Evolutionary conservation across 2,797 vertebrate genomes (phyloP), one percentile per base, ranked within the genome.

Genomic region (Ctenopoma kingsleyae): DNA sequence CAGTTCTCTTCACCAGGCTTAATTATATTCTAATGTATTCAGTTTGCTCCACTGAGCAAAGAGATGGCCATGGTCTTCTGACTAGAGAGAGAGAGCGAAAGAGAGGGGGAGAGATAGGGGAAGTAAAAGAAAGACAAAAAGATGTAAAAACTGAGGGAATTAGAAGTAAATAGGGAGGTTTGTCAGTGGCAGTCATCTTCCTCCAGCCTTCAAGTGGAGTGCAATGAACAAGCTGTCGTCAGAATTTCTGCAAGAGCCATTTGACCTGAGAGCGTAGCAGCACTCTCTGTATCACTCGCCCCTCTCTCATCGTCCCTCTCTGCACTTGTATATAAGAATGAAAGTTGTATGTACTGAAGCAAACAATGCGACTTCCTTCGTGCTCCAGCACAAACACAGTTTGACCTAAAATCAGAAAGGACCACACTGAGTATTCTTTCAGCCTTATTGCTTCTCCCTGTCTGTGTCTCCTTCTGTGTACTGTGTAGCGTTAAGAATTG

Each of bases 21-120:
- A 93, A 94, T 93, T 91, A 86, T 88, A 92, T 92, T 92, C 87
- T 90, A 92, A 94, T 93, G 82, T 92, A 93, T 93, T 89, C 92
- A 61, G 81, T 84, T 89, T 81, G 84, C 88, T 90, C 83, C 82
- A 88, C 53, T 86, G 85, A 89, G 84, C 91, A 91, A 74, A 74
- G 83, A 85, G 87, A 90, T 85, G 79, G 76, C 85, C 67, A 54
- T 80, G 74, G 77, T 78, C 74, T 78, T 82, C 71, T 12, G 61
- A 86, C 69, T 83, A 62, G 35, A 75, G 57, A 60, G 55, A 19
- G 38, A 7, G 11, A 35, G 56, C 27, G 59, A 22, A 48, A 11
- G 35, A 27, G 43, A n/a, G 32, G 22, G 16, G 52, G 8, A 20
- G n/a, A 47, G 44, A n/a, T 3, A 19, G 13, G 56, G 1, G 12